phyloP scores from a whole-genome alignment of 2,113 vertebrate genomes.

The Sylvia atricapilla region DNA sequence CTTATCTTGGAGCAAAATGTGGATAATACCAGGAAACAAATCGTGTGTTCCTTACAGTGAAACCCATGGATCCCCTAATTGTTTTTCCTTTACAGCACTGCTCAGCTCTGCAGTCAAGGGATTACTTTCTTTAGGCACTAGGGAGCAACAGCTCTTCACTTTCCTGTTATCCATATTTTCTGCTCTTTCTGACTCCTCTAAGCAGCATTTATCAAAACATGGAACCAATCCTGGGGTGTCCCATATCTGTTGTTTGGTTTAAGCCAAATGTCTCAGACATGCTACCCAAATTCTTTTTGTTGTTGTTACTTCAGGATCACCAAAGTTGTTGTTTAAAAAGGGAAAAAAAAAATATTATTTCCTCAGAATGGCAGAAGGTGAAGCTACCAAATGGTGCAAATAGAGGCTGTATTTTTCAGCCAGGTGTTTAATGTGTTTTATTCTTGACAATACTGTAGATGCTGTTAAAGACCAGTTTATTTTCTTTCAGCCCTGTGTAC shows the following conservation, averaged over 20 bases:
- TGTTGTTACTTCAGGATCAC: not conserved
- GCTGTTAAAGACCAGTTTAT: not conserved
- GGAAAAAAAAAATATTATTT: not conserved
- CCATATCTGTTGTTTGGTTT: not conserved
- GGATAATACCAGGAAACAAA: not conserved
- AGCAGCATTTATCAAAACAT: not conserved
- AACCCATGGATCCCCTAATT: not conserved
- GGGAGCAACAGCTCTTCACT: conserved; percentile 39
- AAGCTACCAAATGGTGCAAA: not conserved
- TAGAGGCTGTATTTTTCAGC: not conserved
- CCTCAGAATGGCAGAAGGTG: not conserved
- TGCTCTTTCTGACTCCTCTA: not conserved
- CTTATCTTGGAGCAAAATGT: not conserved
- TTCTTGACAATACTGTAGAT: not conserved
- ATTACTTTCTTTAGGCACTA: conserved; percentile 2
- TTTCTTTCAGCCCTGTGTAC: not conserved
- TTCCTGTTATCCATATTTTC: not conserved
- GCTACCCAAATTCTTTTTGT: not conserved
- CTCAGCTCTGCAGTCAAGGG: not conserved
- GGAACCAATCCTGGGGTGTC: not conserved
- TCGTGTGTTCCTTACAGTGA: not conserved
- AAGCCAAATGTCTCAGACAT: not conserved
- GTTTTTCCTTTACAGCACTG: not conserved
- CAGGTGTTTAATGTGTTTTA: not conserved
- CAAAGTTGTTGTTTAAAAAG: not conserved